Evolutionary conservation across 2,888 invertebrate genomes (phyloP).

Genomic region (Napeogenes sylphis): DNA sequence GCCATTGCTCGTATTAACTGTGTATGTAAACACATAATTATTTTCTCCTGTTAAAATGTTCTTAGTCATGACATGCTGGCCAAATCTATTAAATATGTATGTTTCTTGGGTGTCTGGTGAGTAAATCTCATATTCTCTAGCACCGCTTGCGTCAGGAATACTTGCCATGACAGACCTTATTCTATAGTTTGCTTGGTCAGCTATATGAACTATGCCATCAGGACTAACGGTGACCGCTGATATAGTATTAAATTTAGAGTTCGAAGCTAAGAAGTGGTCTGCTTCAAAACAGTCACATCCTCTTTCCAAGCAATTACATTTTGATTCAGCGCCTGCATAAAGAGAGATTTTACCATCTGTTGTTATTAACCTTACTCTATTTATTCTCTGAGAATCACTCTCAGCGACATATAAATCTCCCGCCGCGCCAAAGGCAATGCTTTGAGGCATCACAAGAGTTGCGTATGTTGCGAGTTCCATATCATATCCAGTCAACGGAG

Average conservation of each 20-base stretch:
- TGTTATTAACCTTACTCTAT: conserved; percentile 92
- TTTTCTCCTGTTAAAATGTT: conserved; percentile 97
- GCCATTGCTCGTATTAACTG: conserved; percentile 97
- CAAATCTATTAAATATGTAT: conserved; percentile 94
- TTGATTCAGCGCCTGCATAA: conserved; percentile 96
- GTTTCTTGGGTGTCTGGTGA: conserved; percentile 97
- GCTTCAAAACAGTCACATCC: conserved; percentile 96
- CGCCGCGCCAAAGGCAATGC: conserved; percentile 94
- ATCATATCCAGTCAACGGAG: conserved; percentile 87
- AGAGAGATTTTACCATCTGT: conserved; percentile 95
- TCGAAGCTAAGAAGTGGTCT: conserved; percentile 93
- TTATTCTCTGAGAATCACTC: conserved; percentile 96
- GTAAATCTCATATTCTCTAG: conserved; percentile 94
- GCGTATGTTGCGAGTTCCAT: conserved; percentile 94
- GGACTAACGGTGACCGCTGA: conserved; percentile 95
- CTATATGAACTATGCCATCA: conserved; percentile 95
- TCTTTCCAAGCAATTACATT: conserved; percentile 93
- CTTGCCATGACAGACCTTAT: conserved; percentile 93
- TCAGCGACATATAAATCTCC: conserved; percentile 97
- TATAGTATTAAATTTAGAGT: conserved; percentile 95
- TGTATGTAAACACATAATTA: conserved; percentile 95
- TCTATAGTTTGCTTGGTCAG: conserved; percentile 95
- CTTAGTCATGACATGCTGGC: conserved; percentile 95
- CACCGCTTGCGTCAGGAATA: conserved; percentile 89
- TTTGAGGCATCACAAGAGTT: conserved; percentile 94